Evolutionary conservation across 2,113 vertebrate genomes (phyloP), one percentile per base, ranked within the genome.

Genomic region (Prietella phreatophila): DNA sequence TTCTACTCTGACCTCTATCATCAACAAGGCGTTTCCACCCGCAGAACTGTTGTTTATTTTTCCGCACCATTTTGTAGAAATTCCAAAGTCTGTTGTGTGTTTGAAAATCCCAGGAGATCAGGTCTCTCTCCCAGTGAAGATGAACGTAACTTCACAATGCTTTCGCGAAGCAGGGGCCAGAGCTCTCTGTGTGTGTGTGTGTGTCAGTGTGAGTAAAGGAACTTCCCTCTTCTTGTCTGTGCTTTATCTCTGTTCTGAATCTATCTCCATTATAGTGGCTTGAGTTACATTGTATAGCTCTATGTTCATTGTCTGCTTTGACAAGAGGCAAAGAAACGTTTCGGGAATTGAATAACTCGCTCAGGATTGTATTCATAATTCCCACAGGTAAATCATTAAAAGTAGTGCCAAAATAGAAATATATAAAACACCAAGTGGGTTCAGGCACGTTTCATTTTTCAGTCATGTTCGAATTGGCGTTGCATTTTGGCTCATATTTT

Each of bases 281-380:
- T 84, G 69, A 36, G 67, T 88, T 88, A 76, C 69, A 36, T 61
- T 83, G 58, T 63, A 81, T 20, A 33, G 27, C 20, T 10, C 1
- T 83, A 67, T 0, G n/a, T 33, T 47, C 19, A n/a, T 84, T 84
- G 86, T 78, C 10, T 53, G 20, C 42, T 84, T 63, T 76, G 36
- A 60, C 50, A 55, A 83, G 17, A 75, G 56, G 80, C 56, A 82
- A 61, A 63, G 53, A 76, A 50, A 83, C 5, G 36, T 56, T 82
- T 60, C 4, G 10, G 86, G 39, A 63, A 80, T 60, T 73, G 22
- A 75, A 53, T 56, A 56, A 86, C 63, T 69, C 56, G 10, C 76
- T 65, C 19, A 75, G 65, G 25, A 83, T 33, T 33, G 17, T 83
- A 75, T 83, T 82, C 79, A 58, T 60, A 75, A 56, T 82, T 50